These are phyloP conservation scores for Zosterops borbonicus DNA, from an alignment of 2,113 vertebrate genomes.

Conservation along the genomic window DNA sequence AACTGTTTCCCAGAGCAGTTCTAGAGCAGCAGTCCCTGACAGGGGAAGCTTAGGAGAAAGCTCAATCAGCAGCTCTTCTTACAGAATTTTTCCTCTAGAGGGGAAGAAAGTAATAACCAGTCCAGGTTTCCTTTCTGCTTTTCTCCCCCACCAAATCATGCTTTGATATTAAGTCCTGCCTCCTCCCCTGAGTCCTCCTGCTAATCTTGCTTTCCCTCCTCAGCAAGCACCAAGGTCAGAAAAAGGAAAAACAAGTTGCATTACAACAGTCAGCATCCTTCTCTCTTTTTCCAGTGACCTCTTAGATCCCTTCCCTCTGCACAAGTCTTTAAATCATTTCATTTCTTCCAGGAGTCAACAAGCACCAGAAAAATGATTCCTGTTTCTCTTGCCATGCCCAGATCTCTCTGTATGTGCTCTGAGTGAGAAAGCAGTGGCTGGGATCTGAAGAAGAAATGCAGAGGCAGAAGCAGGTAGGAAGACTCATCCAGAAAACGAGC, in stretches of 20 bases:
- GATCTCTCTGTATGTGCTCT: background rate
- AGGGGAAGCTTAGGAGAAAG: background rate
- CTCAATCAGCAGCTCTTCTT: background rate
- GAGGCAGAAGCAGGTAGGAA: conserved; percentile 4
- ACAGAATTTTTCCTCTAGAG: background rate
- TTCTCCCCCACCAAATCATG: background rate
- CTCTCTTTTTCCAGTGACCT: background rate
- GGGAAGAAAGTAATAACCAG: background rate
- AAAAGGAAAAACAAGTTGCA: background rate
- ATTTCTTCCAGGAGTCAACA: background rate
- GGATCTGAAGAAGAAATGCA: background rate
- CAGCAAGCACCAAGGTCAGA: background rate
- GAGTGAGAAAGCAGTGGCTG: background rate
- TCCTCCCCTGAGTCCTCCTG: background rate
- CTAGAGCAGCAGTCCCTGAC: background rate
- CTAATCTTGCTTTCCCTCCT: background rate
- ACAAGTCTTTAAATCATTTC: background rate
- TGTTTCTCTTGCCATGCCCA: background rate
- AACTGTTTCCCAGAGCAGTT: background rate
- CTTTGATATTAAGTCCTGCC: background rate
- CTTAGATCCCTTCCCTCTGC: background rate
- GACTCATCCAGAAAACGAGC: background rate
- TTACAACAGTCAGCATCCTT: background rate
- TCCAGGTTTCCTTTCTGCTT: background rate
- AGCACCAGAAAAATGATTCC: background rate